Base-by-base conservation (phyloP, 2,797 vertebrate species). In the Glossophaga mutica region DNA sequence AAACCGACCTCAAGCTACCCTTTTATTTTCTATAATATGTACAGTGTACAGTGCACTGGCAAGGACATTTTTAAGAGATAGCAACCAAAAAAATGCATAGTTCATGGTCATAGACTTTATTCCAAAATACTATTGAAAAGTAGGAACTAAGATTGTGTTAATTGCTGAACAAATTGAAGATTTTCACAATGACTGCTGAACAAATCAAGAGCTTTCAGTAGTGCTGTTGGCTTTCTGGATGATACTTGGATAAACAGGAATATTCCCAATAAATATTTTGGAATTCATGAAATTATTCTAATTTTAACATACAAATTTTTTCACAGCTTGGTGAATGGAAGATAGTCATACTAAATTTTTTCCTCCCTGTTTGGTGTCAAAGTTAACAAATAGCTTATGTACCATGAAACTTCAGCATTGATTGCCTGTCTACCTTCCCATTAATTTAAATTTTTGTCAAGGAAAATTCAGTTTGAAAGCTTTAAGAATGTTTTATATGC, bases 71-170 rank as follows among this genome's bases (percentile, higher is more conserved):
- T 95, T 90, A 87, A 93, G 85, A 90, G 68, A 71, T 2, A 91
- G 70, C 88, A 96, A 89, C 73, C n/a, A n/a, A 92, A 95, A 92
- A 92, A 85, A 59, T 95, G 52, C 65, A 68, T 95, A 96, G 68
- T 96, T 96, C 68, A 46, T 90, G 57, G 96, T 96, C 86, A 67
- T 76, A 90, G 96, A 94, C 83, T 91, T 94, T 76, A 95, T 94
- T 94, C 90, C 85, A 94, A 71, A 68, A 92, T 74, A 82, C 76
- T 71, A 73, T 90, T 88, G 39, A 82, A 76, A 97, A 92, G 26
- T 77, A 78, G 68, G 90, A 88, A 82, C 92, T 96, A 96, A 96
- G 71, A 88, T 0, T 4, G 97, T 97, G 96, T 95, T 90, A 96
- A 42, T 18, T 90, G 79, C 78, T 77, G 39, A 94, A 52, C 87